Evolutionary conservation across 2,113 vertebrate genomes (phyloP), one percentile per base, ranked within the genome.

Genomic region (Gobiocypris rarus): DNA sequence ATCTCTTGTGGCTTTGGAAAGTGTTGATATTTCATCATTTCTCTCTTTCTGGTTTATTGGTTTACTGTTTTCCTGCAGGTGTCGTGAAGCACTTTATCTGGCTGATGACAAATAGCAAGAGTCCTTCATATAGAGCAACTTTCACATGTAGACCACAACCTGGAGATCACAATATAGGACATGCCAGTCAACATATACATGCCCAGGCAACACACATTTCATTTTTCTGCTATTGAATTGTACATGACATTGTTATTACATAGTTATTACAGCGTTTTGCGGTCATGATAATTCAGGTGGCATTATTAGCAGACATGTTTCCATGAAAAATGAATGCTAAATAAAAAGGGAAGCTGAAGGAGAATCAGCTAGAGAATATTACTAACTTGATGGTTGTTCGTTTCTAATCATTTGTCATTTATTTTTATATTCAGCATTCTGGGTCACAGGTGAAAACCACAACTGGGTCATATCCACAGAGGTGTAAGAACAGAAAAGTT

Each of bases 71-170:
- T 38, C 15, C 43, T 81, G 19, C 45, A 81, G 79, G 79, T 81
- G 79, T 69, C 31, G 22, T 43, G 38, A 45, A 24, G 7, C 17
- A 65, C 43, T 77, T 58, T 41, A 14, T 59, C 31, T 58, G 22
- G 19, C 17, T 78, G 54, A 43, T 77, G 75, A 77, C 54, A 61
- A 61, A 78, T 61, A 78, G 34, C 56, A 78, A 78, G n/a, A 59
- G 34, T 59, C 34, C 4, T n/a, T 34, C 26, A 1, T 14, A 56
- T 8, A 34, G 85, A 22, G n/a, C 0, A 93, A 93, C 89, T 90
- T 91, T 89, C 90, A 89, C 86, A 63, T 45, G 26, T 41, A 81
- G 56, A 90, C 82, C 81, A 82, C 88, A 88, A 75, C 80, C 31
- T 0, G 88, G 71, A 92, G 28, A 26, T 58, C 58, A 75, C 52